These are phyloP conservation scores for Pardalotus punctatus DNA, from an alignment of 2,113 vertebrate species.

Conservation along the genomic window DNA sequence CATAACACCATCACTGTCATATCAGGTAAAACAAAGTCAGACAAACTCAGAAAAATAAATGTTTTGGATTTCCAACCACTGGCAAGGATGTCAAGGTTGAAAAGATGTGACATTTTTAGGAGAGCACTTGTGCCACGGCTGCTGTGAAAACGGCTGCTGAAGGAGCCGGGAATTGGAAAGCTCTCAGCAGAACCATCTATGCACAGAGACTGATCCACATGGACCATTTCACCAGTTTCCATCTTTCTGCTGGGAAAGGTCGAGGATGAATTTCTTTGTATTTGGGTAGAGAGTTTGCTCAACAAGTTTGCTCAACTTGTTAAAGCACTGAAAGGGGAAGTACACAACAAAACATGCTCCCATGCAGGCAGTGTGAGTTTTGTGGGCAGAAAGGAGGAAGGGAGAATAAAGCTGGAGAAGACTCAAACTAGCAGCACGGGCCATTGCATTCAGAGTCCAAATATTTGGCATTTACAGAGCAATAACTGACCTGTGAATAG, in stretches of 20 bases:
- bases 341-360: background rate
- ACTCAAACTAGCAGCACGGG: background rate
- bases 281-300: background rate
- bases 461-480: background rate
- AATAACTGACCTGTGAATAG: background rate
- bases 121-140: background rate
- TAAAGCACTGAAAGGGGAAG: background rate
- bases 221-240: background rate
- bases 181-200: background rate
- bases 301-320: background rate
- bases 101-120: background rate
- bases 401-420: background rate
- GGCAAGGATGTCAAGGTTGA: background rate
- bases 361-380: background rate
- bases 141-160: background rate
- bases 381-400: background rate
- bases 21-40: background rate
- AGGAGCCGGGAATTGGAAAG: background rate
- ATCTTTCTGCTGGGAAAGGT: background rate
- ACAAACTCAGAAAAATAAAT: background rate
- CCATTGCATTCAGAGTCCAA: background rate
- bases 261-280: background rate
- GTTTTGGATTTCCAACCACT: background rate
- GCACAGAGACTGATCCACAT: background rate
- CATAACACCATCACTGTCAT: background rate